These are phyloP conservation scores for Melinaea menophilus DNA, from an alignment of 2,888 invertebrate genomes.

Conservation along the genomic window DNA sequence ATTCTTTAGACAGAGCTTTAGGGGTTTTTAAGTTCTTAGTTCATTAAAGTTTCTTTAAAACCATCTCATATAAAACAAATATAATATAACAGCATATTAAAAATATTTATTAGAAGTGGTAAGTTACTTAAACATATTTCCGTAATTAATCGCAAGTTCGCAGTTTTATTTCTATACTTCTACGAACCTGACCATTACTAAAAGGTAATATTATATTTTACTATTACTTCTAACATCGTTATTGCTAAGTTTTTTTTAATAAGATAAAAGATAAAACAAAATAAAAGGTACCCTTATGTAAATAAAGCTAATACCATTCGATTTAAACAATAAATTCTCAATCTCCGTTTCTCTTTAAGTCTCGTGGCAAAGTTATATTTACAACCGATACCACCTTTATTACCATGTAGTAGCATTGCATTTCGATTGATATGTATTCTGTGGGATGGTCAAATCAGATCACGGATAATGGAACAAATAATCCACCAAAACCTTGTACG, in stretches of 20 bases:
- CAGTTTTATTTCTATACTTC: too few relatives aligned
- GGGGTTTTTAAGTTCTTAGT: too few relatives aligned
- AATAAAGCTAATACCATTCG: conserved; percentile 3
- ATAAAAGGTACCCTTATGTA: background rate
- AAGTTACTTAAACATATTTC: too few relatives aligned
- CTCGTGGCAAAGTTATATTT: background rate
- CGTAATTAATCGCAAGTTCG: too few relatives aligned
- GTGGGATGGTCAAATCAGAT: conserved; percentile 12
- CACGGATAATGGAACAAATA: conserved; percentile 20
- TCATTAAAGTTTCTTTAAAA: too few relatives aligned
- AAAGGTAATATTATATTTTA: background rate
- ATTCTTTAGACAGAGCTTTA: too few relatives aligned
- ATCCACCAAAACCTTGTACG: conserved; percentile 12
- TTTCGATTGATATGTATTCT: conserved; percentile 6
- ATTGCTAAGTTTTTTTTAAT: background rate
- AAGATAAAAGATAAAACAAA: background rate
- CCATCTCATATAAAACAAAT: too few relatives aligned
- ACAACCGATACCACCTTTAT: conserved; percentile 4
- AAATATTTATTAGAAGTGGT: too few relatives aligned
- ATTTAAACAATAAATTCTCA: conserved; percentile 8
- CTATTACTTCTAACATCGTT: background rate
- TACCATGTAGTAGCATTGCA: background rate
- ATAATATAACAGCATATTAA: too few relatives aligned
- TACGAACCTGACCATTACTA: too few relatives aligned
- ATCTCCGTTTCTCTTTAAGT: conserved; percentile 11